phyloP scores from a whole-genome alignment of 2,888 invertebrate species.

The Pycnomerus fuliginosus region DNA sequence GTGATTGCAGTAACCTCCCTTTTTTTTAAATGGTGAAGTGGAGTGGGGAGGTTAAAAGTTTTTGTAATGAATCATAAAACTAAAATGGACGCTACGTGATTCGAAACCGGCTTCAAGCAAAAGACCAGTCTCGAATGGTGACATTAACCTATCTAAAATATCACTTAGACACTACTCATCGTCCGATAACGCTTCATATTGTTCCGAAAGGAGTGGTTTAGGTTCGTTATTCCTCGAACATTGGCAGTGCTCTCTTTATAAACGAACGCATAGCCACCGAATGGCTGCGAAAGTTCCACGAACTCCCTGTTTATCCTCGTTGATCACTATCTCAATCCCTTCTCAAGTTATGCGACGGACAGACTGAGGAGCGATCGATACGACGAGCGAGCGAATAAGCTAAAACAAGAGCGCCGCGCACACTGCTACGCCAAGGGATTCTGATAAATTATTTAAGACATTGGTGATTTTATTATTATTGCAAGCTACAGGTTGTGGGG shows the following conservation, averaged over 20 bases:
- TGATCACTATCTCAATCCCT: constrained; percentile 57
- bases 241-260: constrained; percentile 57
- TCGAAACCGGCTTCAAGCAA: background rate
- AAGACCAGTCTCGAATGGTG: too few species aligned
- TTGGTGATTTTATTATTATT: too few species aligned
- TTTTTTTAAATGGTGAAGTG: too few species aligned
- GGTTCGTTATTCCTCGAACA: constrained; percentile 62
- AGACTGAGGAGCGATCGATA: too few species aligned
- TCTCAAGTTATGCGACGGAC: too few species aligned
- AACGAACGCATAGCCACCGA: constrained; percentile 69
- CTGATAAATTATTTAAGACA: too few species aligned
- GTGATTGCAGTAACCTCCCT: too few species aligned
- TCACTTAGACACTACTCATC: constrained; percentile 70
- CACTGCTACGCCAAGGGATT: too few species aligned
- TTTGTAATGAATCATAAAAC: constrained; percentile 9
- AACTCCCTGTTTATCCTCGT: constrained; percentile 49
- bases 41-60: too few species aligned
- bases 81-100: constrained; percentile 18
- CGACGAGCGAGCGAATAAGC: too few species aligned
- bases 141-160: constrained; percentile 38
- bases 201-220: constrained; percentile 84
- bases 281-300: constrained; percentile 37
- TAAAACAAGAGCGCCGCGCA: too few species aligned
- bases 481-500: too few species aligned
- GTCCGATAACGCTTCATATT: constrained; percentile 92